Evolutionary conservation across 2,888 invertebrate genomes (phyloP), one percentile per base, ranked within the genome.

Genomic region (Cepaea hortensis): DNA sequence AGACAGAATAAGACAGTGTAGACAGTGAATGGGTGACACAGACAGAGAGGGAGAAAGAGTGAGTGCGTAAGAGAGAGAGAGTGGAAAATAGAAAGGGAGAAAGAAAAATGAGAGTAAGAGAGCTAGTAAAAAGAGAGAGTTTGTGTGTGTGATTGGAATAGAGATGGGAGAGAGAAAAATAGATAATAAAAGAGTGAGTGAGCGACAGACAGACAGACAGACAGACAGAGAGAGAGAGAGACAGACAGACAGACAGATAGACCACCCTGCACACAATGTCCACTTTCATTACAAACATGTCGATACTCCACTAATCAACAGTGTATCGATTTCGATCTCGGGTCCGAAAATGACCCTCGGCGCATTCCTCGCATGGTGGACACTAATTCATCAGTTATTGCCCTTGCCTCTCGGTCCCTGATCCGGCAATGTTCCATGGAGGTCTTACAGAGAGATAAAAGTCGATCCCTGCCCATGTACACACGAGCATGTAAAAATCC

Each of bases 361-460:
- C 50, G 18, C 20, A 79, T 79, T 79, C 50, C 48, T 50, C 50
- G 50, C 79, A 50, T 11, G 55, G 50, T 11, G 79, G 20, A n/a
- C 79, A 50, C 61, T 79, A 55, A 50, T 79, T 79, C 79, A 55
- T 55, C 79, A 79, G 79, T 79, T 79, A 79, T 18, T 79, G 79
- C 79, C 79, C 79, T 55, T 79, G 3, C 50, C 75, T 75, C 46
- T 15, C 15, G 23, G 46, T 5, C 35, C 35, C 75, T 6, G 4
- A 23, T 13, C 35, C 35, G 4, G 6, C 23, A 9, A n/a, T 20
- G n/a, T 15, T 20, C 46, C 11, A 11, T 11, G 11, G 55, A 55
- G 55, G 55, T 55, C 55, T 55, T 55, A 55, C 6, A 55, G 11
- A 55, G 55, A 55, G 55, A 55, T 55, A 6, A 55, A 55, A 55